A percentile compares a stretch with the other conserved stretches of the same genome.
Conservation (phyloP, 2,113 vertebrate genomes). For the Spheniscus mendiculus region DNA sequence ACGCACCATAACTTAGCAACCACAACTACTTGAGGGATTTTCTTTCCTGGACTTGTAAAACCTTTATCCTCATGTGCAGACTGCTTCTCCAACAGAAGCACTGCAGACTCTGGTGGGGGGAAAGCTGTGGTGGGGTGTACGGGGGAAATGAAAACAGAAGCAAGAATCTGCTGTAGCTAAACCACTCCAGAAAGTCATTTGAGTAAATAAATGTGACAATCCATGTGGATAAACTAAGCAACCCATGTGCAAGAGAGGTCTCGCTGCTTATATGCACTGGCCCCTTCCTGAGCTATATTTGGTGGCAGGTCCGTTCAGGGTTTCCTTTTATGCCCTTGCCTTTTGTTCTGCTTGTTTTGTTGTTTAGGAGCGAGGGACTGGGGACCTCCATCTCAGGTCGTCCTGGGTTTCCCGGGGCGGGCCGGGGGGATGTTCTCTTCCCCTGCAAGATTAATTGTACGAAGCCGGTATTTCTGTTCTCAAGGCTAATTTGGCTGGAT, state of each 20-base stretch:
- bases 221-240: background rate
- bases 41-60: background rate
- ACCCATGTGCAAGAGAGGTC: background rate
- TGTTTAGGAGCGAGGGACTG: background rate
- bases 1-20: background rate
- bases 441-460: background rate
- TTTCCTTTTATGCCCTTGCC: background rate
- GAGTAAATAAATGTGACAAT: background rate
- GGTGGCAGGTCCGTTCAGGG: background rate
- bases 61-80: background rate
- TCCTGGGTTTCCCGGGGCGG: background rate
- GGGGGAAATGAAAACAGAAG: too few relatives aligned
- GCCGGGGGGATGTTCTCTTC: background rate
- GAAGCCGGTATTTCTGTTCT: background rate
- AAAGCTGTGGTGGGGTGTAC: background rate
- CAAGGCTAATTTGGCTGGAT: background rate
- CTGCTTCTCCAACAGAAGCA: background rate
- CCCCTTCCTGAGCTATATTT: background rate
- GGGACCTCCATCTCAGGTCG: fast-evolving
- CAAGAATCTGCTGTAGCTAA: background rate
- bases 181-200: background rate
- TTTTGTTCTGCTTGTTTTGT: background rate
- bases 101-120: fast-evolving
- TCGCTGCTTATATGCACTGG: fast-evolving
- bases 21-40: background rate